These are phyloP conservation scores for Drosophila kurseongensis DNA, from an alignment of 1,140 invertebrate genomes.

Conservation along the genomic window DNA sequence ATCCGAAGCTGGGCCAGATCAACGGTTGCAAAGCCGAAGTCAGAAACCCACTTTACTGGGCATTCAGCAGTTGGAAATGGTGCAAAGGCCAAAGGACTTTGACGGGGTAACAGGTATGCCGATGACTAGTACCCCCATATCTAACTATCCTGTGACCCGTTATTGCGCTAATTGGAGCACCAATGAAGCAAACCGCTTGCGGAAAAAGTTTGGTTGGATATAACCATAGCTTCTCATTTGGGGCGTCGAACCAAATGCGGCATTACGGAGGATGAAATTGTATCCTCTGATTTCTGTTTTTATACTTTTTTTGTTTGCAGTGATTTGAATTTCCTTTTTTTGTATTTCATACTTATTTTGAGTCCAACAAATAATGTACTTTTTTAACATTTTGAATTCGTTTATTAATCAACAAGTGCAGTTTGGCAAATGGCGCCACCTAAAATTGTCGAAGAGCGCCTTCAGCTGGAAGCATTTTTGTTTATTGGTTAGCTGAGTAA, in stretches of 20 bases:
- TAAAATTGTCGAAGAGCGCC: too few relatives aligned
- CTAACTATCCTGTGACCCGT: constrained; percentile 87
- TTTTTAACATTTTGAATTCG: too few relatives aligned
- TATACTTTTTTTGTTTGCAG: too few relatives aligned
- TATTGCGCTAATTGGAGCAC: constrained; percentile 95
- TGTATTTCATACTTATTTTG: too few relatives aligned
- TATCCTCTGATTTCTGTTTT: too few relatives aligned
- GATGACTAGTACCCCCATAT: neutral
- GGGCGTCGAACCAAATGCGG: constrained; percentile 87
- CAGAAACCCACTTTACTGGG: constrained; percentile 31
- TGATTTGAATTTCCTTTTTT: too few relatives aligned
- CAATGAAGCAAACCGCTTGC: constrained; percentile 91
- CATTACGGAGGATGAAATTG: constrained; percentile 90
- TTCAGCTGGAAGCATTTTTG: too few relatives aligned
- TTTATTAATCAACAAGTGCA: too few relatives aligned
- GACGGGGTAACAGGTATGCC: constrained; percentile 51
- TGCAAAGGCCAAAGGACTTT: constrained; percentile 53
- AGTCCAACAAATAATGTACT: too few relatives aligned
- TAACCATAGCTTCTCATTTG: constrained; percentile 88
- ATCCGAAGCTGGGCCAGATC: neutral
- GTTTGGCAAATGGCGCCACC: too few relatives aligned
- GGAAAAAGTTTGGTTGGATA: constrained; percentile 91
- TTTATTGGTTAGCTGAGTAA: too few relatives aligned
- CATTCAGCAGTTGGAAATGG: constrained; percentile 86
- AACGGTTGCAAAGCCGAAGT: constrained; percentile 53